These are phyloP conservation scores for Drosophila merina DNA, from an alignment of 2,888 invertebrate genomes.

Conservation along the genomic window DNA sequence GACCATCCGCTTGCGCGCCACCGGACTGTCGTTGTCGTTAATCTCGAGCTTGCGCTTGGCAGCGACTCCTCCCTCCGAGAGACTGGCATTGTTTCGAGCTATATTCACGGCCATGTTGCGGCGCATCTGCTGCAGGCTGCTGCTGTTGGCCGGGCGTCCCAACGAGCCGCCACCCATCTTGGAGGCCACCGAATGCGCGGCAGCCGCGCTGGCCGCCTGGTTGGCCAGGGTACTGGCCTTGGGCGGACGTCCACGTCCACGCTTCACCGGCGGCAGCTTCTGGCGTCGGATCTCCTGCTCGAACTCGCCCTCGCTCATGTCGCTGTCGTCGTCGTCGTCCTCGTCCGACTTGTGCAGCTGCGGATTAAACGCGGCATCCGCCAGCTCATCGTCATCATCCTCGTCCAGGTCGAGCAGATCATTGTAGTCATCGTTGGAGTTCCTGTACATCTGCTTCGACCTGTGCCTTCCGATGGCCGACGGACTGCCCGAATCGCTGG, in stretches of 20 bases:
- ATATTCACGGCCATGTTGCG: conserved; percentile 60
- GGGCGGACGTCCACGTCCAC: conserved; percentile 72
- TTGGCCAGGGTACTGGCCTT: conserved; percentile 36
- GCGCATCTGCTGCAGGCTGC: conserved; percentile 71
- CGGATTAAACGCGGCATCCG: conserved; percentile 66
- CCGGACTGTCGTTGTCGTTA: conserved; percentile 39
- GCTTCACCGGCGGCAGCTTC: conserved; percentile 53
- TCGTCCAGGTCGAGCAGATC: conserved; percentile 61
- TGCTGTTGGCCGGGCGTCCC: conserved; percentile 39
- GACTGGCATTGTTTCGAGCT: conserved; percentile 34
- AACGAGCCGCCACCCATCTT: background rate
- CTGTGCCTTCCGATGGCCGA: conserved; percentile 5
- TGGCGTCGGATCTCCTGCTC: conserved; percentile 53
- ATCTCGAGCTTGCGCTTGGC: conserved; percentile 65
- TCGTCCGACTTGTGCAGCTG: conserved; percentile 66
- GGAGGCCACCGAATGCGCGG: background rate
- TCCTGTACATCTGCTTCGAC: conserved; percentile 55
- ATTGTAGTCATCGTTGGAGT: conserved; percentile 42
- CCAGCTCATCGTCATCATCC: conserved; percentile 60
- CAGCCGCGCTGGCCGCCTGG: conserved; percentile 10
- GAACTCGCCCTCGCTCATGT: conserved; percentile 62
- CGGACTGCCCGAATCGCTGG: background rate
- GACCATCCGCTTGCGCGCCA: conserved; percentile 64
- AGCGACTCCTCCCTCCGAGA: conserved; percentile 21
- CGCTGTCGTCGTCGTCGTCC: conserved; percentile 66